A percentile compares a stretch with the other conserved stretches of the same genome.
Conservation (phyloP, 1,140 invertebrate genomes). For the Microplitis demolitor region DNA sequence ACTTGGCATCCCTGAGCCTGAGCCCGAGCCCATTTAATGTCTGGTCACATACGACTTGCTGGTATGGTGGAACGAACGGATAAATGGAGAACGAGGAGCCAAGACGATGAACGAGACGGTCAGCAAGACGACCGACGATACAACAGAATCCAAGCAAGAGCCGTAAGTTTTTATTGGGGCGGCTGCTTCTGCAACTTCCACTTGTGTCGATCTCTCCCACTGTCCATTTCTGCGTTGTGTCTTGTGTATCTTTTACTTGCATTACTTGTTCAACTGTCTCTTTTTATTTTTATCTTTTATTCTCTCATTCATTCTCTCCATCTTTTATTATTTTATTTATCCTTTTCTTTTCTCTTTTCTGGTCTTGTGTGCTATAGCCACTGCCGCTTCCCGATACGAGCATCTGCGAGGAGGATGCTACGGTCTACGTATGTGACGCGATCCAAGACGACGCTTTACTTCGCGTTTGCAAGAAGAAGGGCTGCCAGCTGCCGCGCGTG, state of each 20-base stretch:
- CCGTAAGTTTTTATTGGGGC: constrained; percentile 37
- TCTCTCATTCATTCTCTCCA: neutral
- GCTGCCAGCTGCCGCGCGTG: constrained; percentile 10
- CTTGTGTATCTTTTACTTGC: constrained; percentile 7
- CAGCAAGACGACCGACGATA: neutral
- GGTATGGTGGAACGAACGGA: too few species aligned
- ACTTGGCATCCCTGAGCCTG: constrained; percentile 24
- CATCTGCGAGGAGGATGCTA: neutral
- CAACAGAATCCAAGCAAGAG: neutral
- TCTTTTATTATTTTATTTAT: neutral
- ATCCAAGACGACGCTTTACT: neutral
- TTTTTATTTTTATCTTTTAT: neutral
- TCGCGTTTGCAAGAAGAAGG: constrained; percentile 4
- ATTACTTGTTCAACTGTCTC: neutral
- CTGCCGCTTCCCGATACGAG: constrained; percentile 3
- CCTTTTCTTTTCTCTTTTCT: constrained; percentile 7
- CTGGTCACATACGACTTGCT: too few species aligned
- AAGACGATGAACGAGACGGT: neutral
- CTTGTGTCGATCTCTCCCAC: neutral
- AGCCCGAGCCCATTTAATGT: constrained; percentile 14
- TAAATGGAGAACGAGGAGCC: constrained; percentile 18
- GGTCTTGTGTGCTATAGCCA: too few species aligned
- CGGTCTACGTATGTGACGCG: neutral
- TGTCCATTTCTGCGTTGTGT: neutral
- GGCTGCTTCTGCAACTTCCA: constrained; percentile 28